Conservation (phyloP, 2,113 vertebrate genomes). For the Murina feae region DNA sequence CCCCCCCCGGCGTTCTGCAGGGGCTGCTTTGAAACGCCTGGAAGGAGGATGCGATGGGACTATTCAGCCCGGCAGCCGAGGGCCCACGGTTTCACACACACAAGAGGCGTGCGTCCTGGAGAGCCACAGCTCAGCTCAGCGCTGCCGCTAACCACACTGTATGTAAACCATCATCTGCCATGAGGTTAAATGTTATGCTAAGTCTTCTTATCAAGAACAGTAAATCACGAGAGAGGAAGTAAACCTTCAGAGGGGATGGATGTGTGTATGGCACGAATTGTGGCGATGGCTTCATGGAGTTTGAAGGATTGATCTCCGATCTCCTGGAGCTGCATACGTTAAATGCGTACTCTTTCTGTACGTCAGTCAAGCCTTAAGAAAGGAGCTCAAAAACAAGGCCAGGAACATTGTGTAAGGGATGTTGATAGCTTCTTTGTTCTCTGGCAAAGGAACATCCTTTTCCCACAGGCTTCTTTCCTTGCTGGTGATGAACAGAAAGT, state of each 20-base stretch:
- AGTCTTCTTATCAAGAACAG: neutral
- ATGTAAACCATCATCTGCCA: accelerated
- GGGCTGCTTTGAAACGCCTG: neutral
- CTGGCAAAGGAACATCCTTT: neutral
- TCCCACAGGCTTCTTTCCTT: neutral
- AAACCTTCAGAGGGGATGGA: neutral
- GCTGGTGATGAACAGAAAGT: neutral
- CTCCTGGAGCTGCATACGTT: neutral
- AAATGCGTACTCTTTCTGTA: accelerated
- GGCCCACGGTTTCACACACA: accelerated
- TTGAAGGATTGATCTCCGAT: neutral
- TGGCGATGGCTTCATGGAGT: neutral
- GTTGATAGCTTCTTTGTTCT: neutral
- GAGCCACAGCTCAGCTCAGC: accelerated
- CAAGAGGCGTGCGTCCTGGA: accelerated
- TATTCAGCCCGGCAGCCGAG: accelerated
- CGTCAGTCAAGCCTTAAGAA: too few species aligned
- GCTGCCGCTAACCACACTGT: accelerated
- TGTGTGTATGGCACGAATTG: neutral
- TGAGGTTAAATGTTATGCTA: too few species aligned
- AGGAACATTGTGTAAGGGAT: neutral
- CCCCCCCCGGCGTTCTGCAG: too few species aligned
- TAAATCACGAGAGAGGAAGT: neutral
- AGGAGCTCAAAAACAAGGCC: neutral
- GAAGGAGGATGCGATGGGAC: neutral